Evolutionary conservation across 2,113 vertebrate genomes (phyloP), one percentile per base, ranked within the genome.

Genomic region (Gasterosteus aculeatus): DNA sequence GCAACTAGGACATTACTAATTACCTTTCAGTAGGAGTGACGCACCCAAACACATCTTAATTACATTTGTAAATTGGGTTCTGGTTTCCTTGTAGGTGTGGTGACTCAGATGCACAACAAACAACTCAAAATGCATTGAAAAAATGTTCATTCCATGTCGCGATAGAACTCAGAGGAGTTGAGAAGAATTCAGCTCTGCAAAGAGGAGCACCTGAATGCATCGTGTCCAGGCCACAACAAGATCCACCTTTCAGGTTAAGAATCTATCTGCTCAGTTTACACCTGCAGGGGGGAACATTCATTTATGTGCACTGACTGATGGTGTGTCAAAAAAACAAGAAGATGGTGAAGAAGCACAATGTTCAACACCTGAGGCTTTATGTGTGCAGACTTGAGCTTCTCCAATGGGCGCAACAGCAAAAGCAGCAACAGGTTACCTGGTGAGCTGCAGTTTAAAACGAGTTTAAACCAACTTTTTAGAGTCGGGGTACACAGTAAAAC

Each of bases 201-300:
- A 53, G 3, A 38, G 53, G 38, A 83, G 29, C 35, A 56, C n/a
- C 35, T 39, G 31, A 19, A 57, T 65, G 44, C 46, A 71, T 77
- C 57, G 58, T 10, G n/a, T 35, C 19, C 29, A 39, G 54, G 16
- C 6, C 54, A 65, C 29, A 74, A 75, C n/a, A 39, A 57, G 19
- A 72, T 5, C 10, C 15, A 53, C 62, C 72, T 75, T 78, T 65
- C 67, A 0, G 35, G 53, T 61, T 6, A 22, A 8, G 31, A 49
- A 19, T n/a, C 47, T 46, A 53, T 73, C 49, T 62, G 31, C 69
- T 83, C 38, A 53, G 58, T 73, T 78, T 77, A 49, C 59, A 61
- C 49, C 70, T 15, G 54, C 41, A 64, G 77, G 68, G 77, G 68
- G 82, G 80, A 81, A 81, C 35, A 71, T 75, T 47, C 58, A 83